These are phyloP conservation scores for Acomys russatus DNA, from an alignment of 2,797 vertebrate species.

Conservation along the genomic window DNA sequence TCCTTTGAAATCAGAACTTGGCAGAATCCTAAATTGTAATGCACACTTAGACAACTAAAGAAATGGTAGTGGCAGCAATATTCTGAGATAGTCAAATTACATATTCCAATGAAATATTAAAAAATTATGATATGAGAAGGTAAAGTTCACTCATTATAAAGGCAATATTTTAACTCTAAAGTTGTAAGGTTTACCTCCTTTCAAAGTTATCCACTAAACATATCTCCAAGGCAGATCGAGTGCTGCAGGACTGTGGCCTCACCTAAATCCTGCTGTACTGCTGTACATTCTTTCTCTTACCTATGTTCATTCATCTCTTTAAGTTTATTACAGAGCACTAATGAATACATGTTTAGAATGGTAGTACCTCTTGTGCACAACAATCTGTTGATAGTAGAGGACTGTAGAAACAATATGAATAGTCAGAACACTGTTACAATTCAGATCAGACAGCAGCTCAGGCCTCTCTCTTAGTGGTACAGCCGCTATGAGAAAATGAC, in stretches of 20 bases:
- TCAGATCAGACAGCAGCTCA: neutral
- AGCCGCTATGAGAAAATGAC: neutral
- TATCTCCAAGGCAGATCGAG: neutral
- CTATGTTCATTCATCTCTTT: neutral
- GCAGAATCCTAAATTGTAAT: neutral
- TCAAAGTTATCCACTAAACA: neutral
- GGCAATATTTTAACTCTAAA: neutral
- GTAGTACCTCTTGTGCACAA: neutral
- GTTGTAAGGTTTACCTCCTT: neutral
- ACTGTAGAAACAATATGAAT: neutral
- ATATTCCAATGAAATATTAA: constrained; percentile 19
- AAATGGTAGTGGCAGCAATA: neutral
- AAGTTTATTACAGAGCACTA: neutral
- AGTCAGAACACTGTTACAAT: neutral
- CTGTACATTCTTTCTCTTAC: neutral
- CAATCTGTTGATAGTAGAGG: neutral
- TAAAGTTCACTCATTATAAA: constrained; percentile 22
- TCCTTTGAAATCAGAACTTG: constrained; percentile 55
- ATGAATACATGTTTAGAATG: neutral
- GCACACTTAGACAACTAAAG: neutral
- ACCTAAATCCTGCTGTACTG: neutral
- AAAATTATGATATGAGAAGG: neutral
- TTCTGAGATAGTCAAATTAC: neutral
- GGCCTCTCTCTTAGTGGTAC: neutral
- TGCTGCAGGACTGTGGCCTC: neutral